Evolutionary conservation across 2,888 invertebrate species (phyloP).

Genomic region (Melanophora roralis): DNA sequence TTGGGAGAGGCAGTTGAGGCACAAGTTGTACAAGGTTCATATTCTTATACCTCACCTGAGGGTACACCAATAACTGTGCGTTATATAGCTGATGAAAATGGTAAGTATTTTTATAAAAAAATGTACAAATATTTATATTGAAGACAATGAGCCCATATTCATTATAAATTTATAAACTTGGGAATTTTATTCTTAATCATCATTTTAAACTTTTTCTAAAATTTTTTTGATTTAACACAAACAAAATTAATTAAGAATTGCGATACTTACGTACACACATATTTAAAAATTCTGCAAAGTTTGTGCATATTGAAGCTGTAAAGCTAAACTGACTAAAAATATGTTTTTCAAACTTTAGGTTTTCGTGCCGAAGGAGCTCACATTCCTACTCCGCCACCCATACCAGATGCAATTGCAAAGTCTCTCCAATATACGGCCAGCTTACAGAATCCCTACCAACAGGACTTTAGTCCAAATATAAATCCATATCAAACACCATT

Average conservation of each 20-base stretch:
- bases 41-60: slow-evolving; percentile 86
- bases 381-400: slow-evolving; percentile 75
- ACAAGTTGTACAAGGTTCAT: slow-evolving; percentile 86
- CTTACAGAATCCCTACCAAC: slow-evolving; percentile 71
- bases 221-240: no score
- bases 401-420: slow-evolving; percentile 72
- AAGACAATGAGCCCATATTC: no score
- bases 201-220: no score
- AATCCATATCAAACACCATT: slow-evolving; percentile 75
- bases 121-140: neutral
- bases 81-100: slow-evolving; percentile 87
- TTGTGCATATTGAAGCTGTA: no score
- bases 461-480: slow-evolving; percentile 72
- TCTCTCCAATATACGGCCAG: slow-evolving; percentile 71
- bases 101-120: slow-evolving; percentile 73
- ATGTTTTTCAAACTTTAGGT: slow-evolving; percentile 62
- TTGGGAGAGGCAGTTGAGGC: slow-evolving; percentile 82
- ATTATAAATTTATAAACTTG: no score
- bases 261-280: no score
- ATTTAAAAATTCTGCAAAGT: no score
- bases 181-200: no score
- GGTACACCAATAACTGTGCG: slow-evolving; percentile 83
- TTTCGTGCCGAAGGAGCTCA: slow-evolving; percentile 77
- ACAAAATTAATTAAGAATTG: no score
- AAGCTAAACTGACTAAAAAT: no score